A percentile compares a stretch with the other conserved stretches of the same genome.
Evolutionary conservation across 2,888 invertebrate genomes (phyloP).

Genomic region (Stenodema calcarata): DNA sequence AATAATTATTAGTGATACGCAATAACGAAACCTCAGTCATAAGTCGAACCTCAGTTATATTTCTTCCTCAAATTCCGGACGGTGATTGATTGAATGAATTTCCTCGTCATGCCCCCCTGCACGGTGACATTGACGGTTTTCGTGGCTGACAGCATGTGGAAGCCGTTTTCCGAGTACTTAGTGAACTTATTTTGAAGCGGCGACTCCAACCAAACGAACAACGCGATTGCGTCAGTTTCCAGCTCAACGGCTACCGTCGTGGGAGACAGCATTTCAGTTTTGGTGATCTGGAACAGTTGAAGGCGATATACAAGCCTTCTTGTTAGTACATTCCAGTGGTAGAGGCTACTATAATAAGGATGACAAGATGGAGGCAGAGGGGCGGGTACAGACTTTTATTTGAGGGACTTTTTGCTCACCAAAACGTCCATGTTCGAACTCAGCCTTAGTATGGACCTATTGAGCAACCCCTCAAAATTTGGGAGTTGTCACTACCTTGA

Average conservation of each 20-base stretch:
- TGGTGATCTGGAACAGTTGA: slow-evolving; percentile 57
- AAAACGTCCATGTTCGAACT: no score
- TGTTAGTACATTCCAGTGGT: no score
- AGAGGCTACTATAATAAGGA: no score
- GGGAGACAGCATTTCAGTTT: slow-evolving; percentile 53
- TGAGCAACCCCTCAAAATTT: no score
- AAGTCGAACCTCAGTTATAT: not conserved
- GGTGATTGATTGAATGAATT: slow-evolving; percentile 2
- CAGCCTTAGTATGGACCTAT: no score
- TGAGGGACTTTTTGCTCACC: no score
- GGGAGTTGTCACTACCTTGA: no score
- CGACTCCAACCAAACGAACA: slow-evolving; percentile 75
- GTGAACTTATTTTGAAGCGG: slow-evolving; percentile 56
- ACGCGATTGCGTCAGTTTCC: slow-evolving; percentile 66
- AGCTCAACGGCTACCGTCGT: slow-evolving; percentile 61
- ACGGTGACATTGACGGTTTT: slow-evolving; percentile 50
- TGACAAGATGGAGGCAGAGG: no score
- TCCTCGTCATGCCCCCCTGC: not conserved
- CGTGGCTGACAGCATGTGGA: slow-evolving; percentile 60
- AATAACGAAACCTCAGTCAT: not conserved
- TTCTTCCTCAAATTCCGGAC: slow-evolving; percentile 37
- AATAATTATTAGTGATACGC: no score
- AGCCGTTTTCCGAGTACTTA: slow-evolving; percentile 79
- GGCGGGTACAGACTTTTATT: no score
- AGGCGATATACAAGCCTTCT: no score